Conservation (phyloP, 1,140 invertebrate species). For the Aplysia californica region DNA sequence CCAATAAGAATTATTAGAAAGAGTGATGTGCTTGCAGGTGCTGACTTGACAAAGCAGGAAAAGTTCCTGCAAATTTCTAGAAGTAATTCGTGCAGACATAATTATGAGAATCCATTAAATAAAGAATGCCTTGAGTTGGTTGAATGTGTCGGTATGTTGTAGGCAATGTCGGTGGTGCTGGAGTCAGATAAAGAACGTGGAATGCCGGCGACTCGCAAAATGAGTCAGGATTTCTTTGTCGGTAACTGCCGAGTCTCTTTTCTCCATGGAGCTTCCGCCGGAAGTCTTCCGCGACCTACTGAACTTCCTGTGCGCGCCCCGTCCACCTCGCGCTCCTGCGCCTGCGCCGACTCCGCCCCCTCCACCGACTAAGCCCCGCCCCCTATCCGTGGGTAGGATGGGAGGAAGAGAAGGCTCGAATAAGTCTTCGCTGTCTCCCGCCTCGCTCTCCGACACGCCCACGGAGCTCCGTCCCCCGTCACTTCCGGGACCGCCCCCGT, state of each 20-base stretch:
- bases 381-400: not conserved
- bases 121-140: too few species aligned
- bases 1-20: too few species aligned
- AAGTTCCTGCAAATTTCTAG: too few species aligned
- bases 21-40: too few species aligned
- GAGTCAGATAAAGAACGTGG: conserved; percentile 39
- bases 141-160: too few species aligned
- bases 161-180: too few species aligned
- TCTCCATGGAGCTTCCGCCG: conserved; percentile 13
- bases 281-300: conserved; percentile 20
- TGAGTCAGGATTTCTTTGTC: conserved; percentile 40
- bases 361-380: not conserved
- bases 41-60: too few species aligned
- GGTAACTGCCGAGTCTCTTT: conserved; percentile 32
- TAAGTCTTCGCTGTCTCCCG: conserved; percentile 23
- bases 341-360: not conserved
- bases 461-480: conserved; percentile 23
- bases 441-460: conserved; percentile 29
- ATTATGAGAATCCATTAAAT: too few species aligned
- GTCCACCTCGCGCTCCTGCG: not conserved
- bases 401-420: conserved; percentile 5
- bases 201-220: conserved; percentile 38
- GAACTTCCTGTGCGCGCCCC: conserved; percentile 2
- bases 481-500: not conserved
- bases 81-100: too few species aligned